Evolutionary conservation across 30 jellyfish, hydroid and myxozoan species (phyloP), one percentile per base, ranked within the genome.

Genomic region (Haliclystus octoradiatus): DNA sequence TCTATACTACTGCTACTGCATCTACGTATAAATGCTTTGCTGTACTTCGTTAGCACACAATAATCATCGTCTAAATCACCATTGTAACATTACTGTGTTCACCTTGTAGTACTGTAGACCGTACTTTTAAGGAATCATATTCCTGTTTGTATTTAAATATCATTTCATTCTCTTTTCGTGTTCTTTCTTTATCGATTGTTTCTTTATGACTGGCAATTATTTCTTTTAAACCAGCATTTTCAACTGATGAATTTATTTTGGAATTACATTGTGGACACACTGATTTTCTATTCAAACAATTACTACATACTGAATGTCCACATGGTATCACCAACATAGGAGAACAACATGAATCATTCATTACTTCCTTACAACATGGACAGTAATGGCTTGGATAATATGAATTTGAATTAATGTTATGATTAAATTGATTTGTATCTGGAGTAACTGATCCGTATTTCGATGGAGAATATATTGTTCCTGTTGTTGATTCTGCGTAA

Each of bases 301-400:
- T 70, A 14, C 73, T 53, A 40, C 93, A 79, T 2, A 79, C 26
- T 35, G 72, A 65, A 34, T 79, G 93, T 0, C 93, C 93, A 71
- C 93, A 79, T 1, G 93, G 93, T 3, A 79, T 79, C 2, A 70
- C 64, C 57, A 79, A 24, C 29, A 61, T 65, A 2, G 93, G 84
- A 9, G 31, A 19, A 32, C 65, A 46, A 22, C 70, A 50, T n/a
- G 62, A 33, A 29, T 26, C 33, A 34, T 49, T 25, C 93, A 79
- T 79, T 47, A 79, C 71, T 30, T 63, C 66, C 49, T 57, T 70
- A 31, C 93, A 79, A 1, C 14, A 24, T 0, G 93, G 93, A 33
- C 93, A 79, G 64, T 84, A 70, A 32, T 79, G 93, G 78, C 72
- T 79, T 19, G 9, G 9, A 19, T 40, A 40, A 19, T 40, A 40